Evolutionary conservation across 2,888 invertebrate genomes (phyloP).

Genomic region (Chalcosyrphus nemorum): DNA sequence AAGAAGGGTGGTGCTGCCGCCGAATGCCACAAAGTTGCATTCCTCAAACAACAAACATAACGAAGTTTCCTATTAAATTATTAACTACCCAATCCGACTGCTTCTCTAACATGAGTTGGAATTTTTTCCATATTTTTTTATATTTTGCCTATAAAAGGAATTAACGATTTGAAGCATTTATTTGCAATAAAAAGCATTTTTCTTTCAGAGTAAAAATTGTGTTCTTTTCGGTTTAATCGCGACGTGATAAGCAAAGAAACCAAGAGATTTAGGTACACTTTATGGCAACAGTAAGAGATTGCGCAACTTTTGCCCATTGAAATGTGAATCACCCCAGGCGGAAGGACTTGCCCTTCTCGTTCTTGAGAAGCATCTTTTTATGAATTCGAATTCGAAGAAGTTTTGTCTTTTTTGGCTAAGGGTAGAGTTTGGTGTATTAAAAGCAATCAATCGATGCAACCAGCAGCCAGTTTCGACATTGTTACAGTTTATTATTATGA

Average conservation of each 20-base stretch:
- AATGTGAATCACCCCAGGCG: neutral
- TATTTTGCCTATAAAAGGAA: slow-evolving; percentile 69
- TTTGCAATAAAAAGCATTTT: slow-evolving; percentile 63
- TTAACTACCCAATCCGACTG: slow-evolving; percentile 65
- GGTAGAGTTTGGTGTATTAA: slow-evolving; percentile 35
- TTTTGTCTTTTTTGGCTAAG: slow-evolving; percentile 29
- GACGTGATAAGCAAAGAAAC: slow-evolving; percentile 61
- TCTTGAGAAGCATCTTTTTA: slow-evolving; percentile 38
- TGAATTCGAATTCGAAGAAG: slow-evolving; percentile 62
- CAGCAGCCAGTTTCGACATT: slow-evolving; percentile 25
- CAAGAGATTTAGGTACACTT: slow-evolving; percentile 52
- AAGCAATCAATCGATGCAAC: slow-evolving; percentile 67
- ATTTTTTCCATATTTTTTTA: slow-evolving; percentile 32
- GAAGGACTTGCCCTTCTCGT: too few species aligned
- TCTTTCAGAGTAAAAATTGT: neutral
- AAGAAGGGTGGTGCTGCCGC: too few species aligned
- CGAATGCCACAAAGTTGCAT: slow-evolving; percentile 63
- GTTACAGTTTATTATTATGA: slow-evolving; percentile 66
- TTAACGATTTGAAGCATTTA: slow-evolving; percentile 70
- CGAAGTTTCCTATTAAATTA: slow-evolving; percentile 67
- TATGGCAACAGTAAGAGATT: slow-evolving; percentile 44
- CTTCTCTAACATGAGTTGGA: too few species aligned
- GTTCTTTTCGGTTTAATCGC: slow-evolving; percentile 49
- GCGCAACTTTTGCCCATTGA: slow-evolving; percentile 26
- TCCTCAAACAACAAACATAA: slow-evolving; percentile 21